These are phyloP conservation scores for Lithobates pipiens DNA, from an alignment of 2,797 vertebrate species.

Conservation along the genomic window DNA sequence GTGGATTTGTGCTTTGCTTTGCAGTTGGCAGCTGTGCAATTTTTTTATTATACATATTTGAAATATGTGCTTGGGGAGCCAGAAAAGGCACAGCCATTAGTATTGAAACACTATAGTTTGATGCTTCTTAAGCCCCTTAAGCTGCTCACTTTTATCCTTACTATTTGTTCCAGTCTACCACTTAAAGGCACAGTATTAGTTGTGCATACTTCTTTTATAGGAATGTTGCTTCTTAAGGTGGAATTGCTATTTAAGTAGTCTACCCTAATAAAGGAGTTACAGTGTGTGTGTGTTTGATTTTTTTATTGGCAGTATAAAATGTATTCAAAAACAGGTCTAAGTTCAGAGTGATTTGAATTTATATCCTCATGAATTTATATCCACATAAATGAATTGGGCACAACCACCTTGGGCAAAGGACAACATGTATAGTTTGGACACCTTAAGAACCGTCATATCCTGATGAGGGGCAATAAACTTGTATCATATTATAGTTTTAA, in stretches of 20 bases:
- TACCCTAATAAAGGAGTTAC: too few species aligned
- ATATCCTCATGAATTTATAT: neutral
- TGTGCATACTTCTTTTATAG: neutral
- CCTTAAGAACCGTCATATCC: too few species aligned
- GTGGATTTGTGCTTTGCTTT: conserved; percentile 59
- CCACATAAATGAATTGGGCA: neutral
- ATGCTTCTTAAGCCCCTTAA: conserved; percentile 54
- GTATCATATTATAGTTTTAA: too few species aligned
- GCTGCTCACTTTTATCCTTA: conserved; percentile 49
- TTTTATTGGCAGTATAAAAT: too few species aligned
- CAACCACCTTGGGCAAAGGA: too few species aligned
- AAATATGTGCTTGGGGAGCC: conserved; percentile 54
- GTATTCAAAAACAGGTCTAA: neutral
- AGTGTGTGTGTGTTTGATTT: too few species aligned
- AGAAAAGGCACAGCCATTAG: conserved; percentile 51
- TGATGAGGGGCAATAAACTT: too few species aligned
- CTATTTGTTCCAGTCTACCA: conserved; percentile 37
- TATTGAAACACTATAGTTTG: conserved; percentile 55
- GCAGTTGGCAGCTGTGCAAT: conserved; percentile 53
- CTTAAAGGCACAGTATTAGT: conserved; percentile 33
- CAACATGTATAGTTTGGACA: too few species aligned
- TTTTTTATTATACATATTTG: conserved; percentile 57
- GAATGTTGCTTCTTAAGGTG: neutral
- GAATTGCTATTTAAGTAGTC: neutral
- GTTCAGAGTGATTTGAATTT: neutral